Evolutionary conservation across 2,888 invertebrate species (phyloP).

Genomic region (Platycheirus rosarum): DNA sequence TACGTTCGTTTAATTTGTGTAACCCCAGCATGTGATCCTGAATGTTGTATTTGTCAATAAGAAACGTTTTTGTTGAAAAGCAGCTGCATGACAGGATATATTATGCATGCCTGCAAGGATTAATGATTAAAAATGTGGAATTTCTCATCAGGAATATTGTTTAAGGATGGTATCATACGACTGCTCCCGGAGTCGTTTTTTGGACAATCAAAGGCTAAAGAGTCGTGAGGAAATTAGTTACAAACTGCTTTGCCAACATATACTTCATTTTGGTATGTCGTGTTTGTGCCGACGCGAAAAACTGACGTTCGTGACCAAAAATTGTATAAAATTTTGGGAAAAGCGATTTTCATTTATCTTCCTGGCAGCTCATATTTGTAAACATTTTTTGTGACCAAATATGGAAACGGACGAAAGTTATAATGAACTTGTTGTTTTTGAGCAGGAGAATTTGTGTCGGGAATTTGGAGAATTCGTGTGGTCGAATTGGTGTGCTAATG

Average conservation of each 20-base stretch:
- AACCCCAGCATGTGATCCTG: slow-evolving; percentile 59
- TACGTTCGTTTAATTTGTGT: not conserved
- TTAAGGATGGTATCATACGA: slow-evolving; percentile 27
- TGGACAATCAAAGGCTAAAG: slow-evolving; percentile 32
- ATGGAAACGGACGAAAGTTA: slow-evolving; percentile 5
- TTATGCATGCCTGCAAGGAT: slow-evolving; percentile 56
- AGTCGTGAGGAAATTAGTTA: slow-evolving; percentile 41
- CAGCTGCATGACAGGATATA: slow-evolving; percentile 51
- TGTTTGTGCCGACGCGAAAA: not conserved
- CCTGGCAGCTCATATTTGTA: slow-evolving; percentile 51
- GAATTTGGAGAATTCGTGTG: slow-evolving; percentile 53
- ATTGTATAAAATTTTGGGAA: slow-evolving; percentile 13
- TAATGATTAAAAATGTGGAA: slow-evolving; percentile 54
- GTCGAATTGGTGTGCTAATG: slow-evolving; percentile 35
- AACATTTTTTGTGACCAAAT: slow-evolving; percentile 1
- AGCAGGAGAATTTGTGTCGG: slow-evolving; percentile 38
- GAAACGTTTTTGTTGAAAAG: slow-evolving; percentile 42
- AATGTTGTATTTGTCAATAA: slow-evolving; percentile 47
- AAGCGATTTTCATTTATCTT: slow-evolving; percentile 60
- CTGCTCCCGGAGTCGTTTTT: slow-evolving; percentile 12
- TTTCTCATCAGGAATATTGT: slow-evolving; percentile 18
- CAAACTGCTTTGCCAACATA: slow-evolving; percentile 53
- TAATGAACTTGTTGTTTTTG: slow-evolving; percentile 20
- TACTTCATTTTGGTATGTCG: slow-evolving; percentile 30
- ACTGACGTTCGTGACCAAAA: slow-evolving; percentile 47